Evolutionary conservation across 2,797 vertebrate genomes (phyloP), one percentile per base, ranked within the genome.

Genomic region (Craterocephalus amniculus): DNA sequence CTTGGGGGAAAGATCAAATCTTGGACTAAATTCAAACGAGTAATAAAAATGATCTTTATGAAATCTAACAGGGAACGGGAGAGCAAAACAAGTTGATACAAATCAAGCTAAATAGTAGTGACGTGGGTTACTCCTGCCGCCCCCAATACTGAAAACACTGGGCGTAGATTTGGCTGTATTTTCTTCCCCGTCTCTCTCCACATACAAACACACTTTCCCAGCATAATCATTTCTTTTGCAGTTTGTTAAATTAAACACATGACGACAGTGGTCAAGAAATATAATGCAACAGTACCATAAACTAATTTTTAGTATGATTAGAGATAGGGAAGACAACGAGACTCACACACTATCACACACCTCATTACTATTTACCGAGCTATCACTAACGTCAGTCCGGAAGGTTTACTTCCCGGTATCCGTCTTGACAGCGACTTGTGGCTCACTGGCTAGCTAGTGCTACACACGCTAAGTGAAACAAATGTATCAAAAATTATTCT

Each of bases 341-440:
- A 5, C 32, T 20, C 11, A 5, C 32, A 45, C 14, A 5, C n/a
- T n/a, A n/a, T n/a, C n/a, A n/a, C 29, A 27, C 40, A 32, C 9
- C 20, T 49, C 3, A 2, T 68, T 24, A 29, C 72, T 63, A 49
- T 58, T 38, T 43, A 48, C 6, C 38, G 27, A 34, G 40, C 36
- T 18, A 49, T n/a, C 27, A 36, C 34, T 13, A 73, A 29, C 45
- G 51, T n/a, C 32, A 20, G 22, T 31, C 11, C 29, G 27, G 8
- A n/a, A 16, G 55, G 38, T 83, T 74, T 45, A 86, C 86, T 91
- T 88, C 87, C 87, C 85, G 83, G 86, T 80, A 59, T 74, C 51
- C 58, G 35, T 68, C 79, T 78, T 82, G 69, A 81, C 80, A 81
- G 78, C 65, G 80, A 90, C 85, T 91, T 91, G 81, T 88, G 78